Conservation (phyloP, 1,140 invertebrate genomes). For the Camponotus vicinus region DNA sequence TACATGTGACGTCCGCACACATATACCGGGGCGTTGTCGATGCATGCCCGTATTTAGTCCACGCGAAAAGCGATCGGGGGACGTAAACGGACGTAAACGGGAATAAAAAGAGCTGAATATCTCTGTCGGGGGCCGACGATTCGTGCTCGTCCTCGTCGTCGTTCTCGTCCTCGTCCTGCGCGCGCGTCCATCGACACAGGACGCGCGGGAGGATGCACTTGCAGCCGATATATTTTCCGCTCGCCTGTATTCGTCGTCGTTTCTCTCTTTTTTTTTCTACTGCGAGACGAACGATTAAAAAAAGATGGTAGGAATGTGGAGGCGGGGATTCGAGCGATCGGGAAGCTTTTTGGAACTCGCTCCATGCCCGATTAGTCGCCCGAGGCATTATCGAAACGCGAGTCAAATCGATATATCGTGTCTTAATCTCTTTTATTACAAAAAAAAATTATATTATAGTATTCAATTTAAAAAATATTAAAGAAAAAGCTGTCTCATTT, state of each 20-base stretch:
- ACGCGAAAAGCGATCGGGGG: slow-evolving; percentile 56
- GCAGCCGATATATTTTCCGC: slow-evolving; percentile 54
- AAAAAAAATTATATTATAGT: neutral
- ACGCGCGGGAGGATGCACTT: slow-evolving; percentile 46
- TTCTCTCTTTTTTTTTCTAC: slow-evolving; percentile 21
- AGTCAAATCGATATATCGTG: slow-evolving; percentile 26
- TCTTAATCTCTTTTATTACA: slow-evolving; percentile 29
- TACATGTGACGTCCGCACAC: neutral
- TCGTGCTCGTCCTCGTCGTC: slow-evolving; percentile 53
- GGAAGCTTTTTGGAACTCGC: slow-evolving; percentile 56
- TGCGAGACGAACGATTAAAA: slow-evolving; percentile 48
- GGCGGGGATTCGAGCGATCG: slow-evolving; percentile 21
- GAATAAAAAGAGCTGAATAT: slow-evolving; percentile 62
- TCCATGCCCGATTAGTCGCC: slow-evolving; percentile 56
- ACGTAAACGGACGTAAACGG: slow-evolving; percentile 60
- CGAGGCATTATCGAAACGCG: slow-evolving; percentile 28
- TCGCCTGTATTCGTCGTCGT: slow-evolving; percentile 45
- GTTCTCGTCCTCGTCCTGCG: slow-evolving; percentile 56
- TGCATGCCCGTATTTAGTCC: slow-evolving; percentile 53
- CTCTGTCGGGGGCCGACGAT: slow-evolving; percentile 54
- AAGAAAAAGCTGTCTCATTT: too few species aligned
- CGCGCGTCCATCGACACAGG: slow-evolving; percentile 27
- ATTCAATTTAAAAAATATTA: too few species aligned
- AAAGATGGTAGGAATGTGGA: neutral
- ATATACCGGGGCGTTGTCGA: slow-evolving; percentile 22